These are phyloP conservation scores for Tupaia tana DNA, from an alignment of 2,113 vertebrate genomes.

Conservation along the genomic window DNA sequence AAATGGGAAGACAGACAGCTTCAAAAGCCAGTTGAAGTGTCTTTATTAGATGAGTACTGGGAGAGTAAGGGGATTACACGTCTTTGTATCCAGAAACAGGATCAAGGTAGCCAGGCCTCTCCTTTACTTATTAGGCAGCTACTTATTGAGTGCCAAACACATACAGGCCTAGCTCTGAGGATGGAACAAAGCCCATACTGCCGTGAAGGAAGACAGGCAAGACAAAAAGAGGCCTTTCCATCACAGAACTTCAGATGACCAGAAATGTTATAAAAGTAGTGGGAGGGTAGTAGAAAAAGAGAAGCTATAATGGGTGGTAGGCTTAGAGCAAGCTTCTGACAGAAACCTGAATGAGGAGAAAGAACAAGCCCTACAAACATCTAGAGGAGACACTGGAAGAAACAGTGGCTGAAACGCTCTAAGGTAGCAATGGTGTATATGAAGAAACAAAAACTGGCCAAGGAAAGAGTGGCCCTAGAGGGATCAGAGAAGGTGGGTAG, in stretches of 20 bases:
- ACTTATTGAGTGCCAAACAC: neutral
- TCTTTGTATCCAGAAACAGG: accelerated
- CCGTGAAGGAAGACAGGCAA: neutral
- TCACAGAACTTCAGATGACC: neutral
- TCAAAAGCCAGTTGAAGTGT: neutral
- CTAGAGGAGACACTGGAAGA: no score
- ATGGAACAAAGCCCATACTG: accelerated
- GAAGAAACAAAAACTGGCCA: neutral
- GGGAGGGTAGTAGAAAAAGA: no score
- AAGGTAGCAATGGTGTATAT: neutral
- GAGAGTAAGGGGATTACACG: neutral
- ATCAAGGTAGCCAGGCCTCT: no score
- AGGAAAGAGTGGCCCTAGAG: neutral
- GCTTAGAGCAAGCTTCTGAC: neutral
- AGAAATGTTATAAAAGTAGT: neutral
- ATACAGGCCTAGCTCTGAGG: neutral
- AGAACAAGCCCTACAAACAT: no score
- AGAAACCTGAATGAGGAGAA: neutral
- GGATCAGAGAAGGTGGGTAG: neutral
- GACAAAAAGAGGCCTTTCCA: neutral
- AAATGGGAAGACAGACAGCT: neutral
- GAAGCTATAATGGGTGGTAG: no score
- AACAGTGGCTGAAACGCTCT: no score
- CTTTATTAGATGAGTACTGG: accelerated
- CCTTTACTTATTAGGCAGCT: neutral